Evolutionary conservation across 2,888 invertebrate species (phyloP).

Genomic region (Hydrotaea diabolus): DNA sequence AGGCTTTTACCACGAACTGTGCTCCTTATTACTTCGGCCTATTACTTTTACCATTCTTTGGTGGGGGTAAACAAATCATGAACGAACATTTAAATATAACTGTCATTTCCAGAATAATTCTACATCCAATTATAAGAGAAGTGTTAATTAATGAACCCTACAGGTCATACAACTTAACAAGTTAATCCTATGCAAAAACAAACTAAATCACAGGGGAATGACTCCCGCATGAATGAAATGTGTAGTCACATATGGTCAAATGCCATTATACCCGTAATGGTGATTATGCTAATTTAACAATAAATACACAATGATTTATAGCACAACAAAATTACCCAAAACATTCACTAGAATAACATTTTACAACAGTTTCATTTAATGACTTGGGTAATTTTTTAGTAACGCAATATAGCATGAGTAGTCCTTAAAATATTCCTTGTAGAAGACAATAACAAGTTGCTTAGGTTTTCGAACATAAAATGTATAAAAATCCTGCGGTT

Average conservation of each 20-base stretch:
- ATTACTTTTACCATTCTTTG: no score
- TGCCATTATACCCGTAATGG: not conserved
- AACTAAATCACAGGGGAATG: not conserved
- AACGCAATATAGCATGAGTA: not conserved
- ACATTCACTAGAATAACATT: not conserved
- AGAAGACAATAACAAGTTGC: not conserved
- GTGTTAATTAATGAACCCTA: not conserved
- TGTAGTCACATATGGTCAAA: not conserved
- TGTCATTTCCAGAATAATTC: no score
- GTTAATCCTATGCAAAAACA: not conserved
- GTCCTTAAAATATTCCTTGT: not conserved
- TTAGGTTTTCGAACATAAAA: not conserved
- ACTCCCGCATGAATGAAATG: not conserved
- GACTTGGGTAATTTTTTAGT: not conserved
- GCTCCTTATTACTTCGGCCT: no score
- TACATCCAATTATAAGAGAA: no score
- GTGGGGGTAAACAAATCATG: no score
- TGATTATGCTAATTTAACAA: not conserved
- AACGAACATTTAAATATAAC: no score
- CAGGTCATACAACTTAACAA: not conserved
- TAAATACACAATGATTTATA: not conserved
- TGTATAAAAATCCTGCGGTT: no score
- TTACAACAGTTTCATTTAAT: no score
- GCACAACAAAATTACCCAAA: not conserved
- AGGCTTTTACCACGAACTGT: no score